Evolutionary conservation across 2,888 invertebrate genomes (phyloP).

Genomic region (Tipula lateralis): DNA sequence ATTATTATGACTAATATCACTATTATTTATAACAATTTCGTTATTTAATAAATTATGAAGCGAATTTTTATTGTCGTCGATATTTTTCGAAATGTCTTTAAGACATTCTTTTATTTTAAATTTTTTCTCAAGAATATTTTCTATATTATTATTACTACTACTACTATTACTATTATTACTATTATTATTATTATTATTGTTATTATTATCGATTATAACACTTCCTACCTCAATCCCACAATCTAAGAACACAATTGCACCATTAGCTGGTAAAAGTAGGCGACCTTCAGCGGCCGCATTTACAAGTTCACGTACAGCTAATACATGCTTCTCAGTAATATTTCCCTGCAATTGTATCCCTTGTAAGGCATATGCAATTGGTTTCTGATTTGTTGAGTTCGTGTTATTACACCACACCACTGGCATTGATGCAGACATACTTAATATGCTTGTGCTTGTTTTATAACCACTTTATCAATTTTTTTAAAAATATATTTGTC

Average conservation of each 20-base stretch:
- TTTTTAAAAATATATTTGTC: neutral
- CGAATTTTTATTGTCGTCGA: neutral
- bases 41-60: conserved; percentile 7
- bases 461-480: neutral
- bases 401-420: conserved; percentile 51
- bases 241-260: conserved; percentile 48
- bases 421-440: conserved; percentile 43
- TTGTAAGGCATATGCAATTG: conserved; percentile 48
- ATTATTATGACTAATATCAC: conserved; percentile 12
- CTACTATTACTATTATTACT: conserved; percentile 28
- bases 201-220: conserved; percentile 39
- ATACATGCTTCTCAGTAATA: conserved; percentile 48
- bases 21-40: conserved; percentile 20
- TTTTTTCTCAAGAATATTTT: conserved; percentile 25
- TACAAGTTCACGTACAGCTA: conserved; percentile 47
- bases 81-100: neutral
- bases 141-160: conserved; percentile 29
- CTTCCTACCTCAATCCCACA: conserved; percentile 49
- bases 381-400: conserved; percentile 49
- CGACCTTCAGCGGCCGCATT: conserved; percentile 50
- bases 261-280: conserved; percentile 48
- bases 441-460: neutral
- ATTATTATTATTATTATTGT: conserved; percentile 27
- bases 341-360: conserved; percentile 50
- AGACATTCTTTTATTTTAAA: conserved; percentile 20